phyloP scores from a whole-genome alignment of 2,113 vertebrate genomes.

The Synodontis membranacea region DNA sequence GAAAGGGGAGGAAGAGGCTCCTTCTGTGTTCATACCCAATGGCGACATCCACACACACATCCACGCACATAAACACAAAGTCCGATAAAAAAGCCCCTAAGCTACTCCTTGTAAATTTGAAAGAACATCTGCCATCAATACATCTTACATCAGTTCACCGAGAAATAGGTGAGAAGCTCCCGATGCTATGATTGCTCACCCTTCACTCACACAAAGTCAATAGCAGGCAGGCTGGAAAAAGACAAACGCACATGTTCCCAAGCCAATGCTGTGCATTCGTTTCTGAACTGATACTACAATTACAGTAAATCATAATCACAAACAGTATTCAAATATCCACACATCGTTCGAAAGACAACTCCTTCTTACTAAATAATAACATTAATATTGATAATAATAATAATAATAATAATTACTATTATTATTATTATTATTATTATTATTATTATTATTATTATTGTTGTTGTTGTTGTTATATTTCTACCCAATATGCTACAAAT shows the following conservation, averaged over 20 bases:
- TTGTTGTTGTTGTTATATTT: no score
- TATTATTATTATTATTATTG: no score
- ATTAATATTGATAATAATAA: no score
- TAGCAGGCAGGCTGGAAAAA: slow-evolving; percentile 25
- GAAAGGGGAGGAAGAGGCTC: background rate
- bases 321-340: background rate
- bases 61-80: background rate
- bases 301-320: no score
- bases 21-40: background rate
- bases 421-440: no score
- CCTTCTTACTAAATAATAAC: no score
- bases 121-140: slow-evolving; percentile 45
- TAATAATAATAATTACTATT: no score
- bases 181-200: slow-evolving; percentile 48
- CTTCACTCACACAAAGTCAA: background rate
- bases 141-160: slow-evolving; percentile 47
- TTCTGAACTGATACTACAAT: background rate
- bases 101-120: slow-evolving; percentile 44
- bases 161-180: slow-evolving; percentile 34
- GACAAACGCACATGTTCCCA: background rate
- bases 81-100: slow-evolving; percentile 10
- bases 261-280: background rate
- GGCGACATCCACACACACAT: background rate
- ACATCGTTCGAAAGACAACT: background rate
- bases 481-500: background rate